Evolutionary conservation across 1,140 invertebrate genomes (phyloP).

Genomic region (Bombus breviceps): DNA sequence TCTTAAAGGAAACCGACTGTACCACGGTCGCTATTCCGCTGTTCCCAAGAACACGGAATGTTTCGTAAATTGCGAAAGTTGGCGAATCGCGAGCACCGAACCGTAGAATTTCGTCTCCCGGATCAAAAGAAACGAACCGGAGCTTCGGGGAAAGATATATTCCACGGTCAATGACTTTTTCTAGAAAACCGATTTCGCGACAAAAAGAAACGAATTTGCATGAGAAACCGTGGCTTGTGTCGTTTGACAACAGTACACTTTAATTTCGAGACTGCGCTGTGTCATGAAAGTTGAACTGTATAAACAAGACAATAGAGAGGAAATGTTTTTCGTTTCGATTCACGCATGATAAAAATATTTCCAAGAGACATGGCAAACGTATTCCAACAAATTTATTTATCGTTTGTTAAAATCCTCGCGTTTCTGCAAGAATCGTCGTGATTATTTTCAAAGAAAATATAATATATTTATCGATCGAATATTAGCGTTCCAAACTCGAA

Average conservation of each 20-base stretch:
- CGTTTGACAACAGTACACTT: slow-evolving; percentile 22
- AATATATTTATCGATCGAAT: no score
- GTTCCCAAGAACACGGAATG: slow-evolving; percentile 24
- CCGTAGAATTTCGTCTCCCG: slow-evolving; percentile 14
- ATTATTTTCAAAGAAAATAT: no score
- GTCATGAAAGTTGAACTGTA: background rate
- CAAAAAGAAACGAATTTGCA: slow-evolving; percentile 36
- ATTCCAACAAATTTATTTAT: background rate
- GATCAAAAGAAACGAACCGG: slow-evolving; percentile 40
- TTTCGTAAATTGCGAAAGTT: slow-evolving; percentile 50
- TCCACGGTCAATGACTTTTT: slow-evolving; percentile 46
- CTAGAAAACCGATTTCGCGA: slow-evolving; percentile 29
- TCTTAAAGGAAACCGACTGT: slow-evolving; percentile 28
- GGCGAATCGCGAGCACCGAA: slow-evolving; percentile 24
- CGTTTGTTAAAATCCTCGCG: background rate
- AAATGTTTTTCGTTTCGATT: background rate
- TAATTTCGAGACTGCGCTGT: slow-evolving; percentile 9
- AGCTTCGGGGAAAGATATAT: slow-evolving; percentile 17
- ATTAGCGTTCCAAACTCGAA: no score
- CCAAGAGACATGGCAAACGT: background rate
- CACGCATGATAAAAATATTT: background rate
- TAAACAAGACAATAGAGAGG: background rate
- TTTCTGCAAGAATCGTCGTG: background rate
- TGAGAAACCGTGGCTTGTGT: slow-evolving; percentile 15
- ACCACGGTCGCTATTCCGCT: background rate